A percentile compares a stretch with the other conserved stretches of the same genome.
These are phyloP conservation scores for Andrena fulva DNA, from an alignment of 2,888 invertebrate genomes.

Conservation along the genomic window DNA sequence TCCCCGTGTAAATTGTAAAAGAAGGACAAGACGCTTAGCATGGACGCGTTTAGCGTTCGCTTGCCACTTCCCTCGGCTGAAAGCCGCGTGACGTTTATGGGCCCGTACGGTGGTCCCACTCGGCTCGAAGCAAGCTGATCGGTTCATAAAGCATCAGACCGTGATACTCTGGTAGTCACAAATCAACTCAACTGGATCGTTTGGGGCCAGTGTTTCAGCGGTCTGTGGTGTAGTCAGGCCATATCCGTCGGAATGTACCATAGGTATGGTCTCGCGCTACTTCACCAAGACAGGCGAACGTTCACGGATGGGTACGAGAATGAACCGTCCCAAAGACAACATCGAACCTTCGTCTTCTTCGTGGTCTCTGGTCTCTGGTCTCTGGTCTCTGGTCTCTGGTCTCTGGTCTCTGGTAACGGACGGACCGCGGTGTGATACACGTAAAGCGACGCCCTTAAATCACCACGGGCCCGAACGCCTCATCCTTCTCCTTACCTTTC, in stretches of 20 bases:
- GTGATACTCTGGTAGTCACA: slow-evolving; percentile 76
- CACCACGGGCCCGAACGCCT: slow-evolving; percentile 77
- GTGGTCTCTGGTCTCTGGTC: slow-evolving; percentile 57
- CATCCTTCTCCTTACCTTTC: slow-evolving; percentile 70
- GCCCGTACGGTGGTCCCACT: slow-evolving; percentile 66
- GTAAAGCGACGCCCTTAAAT: slow-evolving; percentile 83
- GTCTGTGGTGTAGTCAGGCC: slow-evolving; percentile 65
- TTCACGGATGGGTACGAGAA: slow-evolving; percentile 48
- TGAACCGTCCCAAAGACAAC: slow-evolving; percentile 66
- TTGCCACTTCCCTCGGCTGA: slow-evolving; percentile 68
- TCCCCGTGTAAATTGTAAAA: not conserved
- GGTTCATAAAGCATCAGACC: slow-evolving; percentile 79
- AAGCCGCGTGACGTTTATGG: slow-evolving; percentile 79
- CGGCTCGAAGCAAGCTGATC: slow-evolving; percentile 73
- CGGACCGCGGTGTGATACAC: slow-evolving; percentile 81
- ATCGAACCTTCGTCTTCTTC: slow-evolving; percentile 71
- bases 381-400: slow-evolving; percentile 52
- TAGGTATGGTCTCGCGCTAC: slow-evolving; percentile 60
- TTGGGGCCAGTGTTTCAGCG: slow-evolving; percentile 71
- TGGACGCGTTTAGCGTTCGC: slow-evolving; percentile 23
- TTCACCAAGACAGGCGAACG: slow-evolving; percentile 61
- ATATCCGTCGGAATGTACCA: slow-evolving; percentile 61
- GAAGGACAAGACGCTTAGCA: not conserved
- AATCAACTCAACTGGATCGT: slow-evolving; percentile 79
- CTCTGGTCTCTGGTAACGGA: slow-evolving; percentile 60